Percentiles rank a stretch among this genome's conserved stretches.
Conservation (phyloP, 1,140 invertebrate species). For the Drosophila pandora region DNA sequence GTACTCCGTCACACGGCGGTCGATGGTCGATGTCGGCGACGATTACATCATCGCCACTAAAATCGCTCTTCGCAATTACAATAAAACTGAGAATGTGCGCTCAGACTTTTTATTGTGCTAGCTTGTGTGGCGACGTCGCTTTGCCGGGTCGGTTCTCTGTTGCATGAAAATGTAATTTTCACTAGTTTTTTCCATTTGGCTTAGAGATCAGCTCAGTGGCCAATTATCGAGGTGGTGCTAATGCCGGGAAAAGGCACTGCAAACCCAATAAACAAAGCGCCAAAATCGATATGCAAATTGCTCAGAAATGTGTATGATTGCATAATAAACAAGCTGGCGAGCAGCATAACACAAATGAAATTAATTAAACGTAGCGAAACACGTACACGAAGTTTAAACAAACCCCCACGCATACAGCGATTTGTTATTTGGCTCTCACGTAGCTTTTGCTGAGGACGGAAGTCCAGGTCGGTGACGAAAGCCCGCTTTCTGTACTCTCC, state of each 20-base stretch:
- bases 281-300: constrained; percentile 71
- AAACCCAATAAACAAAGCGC: constrained; percentile 72
- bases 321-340: constrained; percentile 67
- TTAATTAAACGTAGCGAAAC: constrained; percentile 60
- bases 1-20: constrained; percentile 44
- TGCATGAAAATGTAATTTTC: constrained; percentile 55
- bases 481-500: constrained; percentile 12
- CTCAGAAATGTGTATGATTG: constrained; percentile 66
- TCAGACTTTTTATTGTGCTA: constrained; percentile 56
- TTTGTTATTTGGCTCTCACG: neutral
- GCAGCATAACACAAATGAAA: constrained; percentile 53
- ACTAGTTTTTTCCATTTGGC: constrained; percentile 19
- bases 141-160: constrained; percentile 30
- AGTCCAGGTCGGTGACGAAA: constrained; percentile 48
- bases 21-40: constrained; percentile 35
- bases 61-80: constrained; percentile 72
- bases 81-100: constrained; percentile 63
- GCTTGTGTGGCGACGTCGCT: constrained; percentile 27
- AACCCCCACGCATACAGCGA: constrained; percentile 11
- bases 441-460: constrained; percentile 17
- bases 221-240: constrained; percentile 61
- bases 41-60: constrained; percentile 73
- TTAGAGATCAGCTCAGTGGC: constrained; percentile 5
- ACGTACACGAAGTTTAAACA: constrained; percentile 62
- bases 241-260: constrained; percentile 35